A percentile compares a stretch with the other conserved stretches of the same genome.
Conservation (phyloP, 2,113 vertebrate species). For the Peromyscus polionotus region DNA sequence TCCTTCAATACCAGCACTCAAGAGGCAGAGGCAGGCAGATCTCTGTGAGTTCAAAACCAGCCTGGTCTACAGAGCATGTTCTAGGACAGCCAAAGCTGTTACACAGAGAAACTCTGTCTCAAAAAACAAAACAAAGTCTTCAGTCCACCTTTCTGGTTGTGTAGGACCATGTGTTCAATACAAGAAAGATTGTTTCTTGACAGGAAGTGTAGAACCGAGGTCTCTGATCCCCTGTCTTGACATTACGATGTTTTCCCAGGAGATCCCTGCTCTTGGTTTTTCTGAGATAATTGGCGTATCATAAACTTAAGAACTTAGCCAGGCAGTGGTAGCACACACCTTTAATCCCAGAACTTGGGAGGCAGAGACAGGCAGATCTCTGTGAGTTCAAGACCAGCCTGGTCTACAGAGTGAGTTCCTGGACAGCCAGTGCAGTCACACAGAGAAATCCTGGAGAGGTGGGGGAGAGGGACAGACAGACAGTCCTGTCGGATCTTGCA, state of each 20-base stretch:
- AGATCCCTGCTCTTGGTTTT: background rate
- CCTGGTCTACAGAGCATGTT: background rate
- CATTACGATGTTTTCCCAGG: background rate
- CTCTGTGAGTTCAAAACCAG: background rate
- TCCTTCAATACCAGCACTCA: background rate
- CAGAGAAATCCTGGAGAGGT: background rate
- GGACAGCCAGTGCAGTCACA: background rate
- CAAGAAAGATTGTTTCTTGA: background rate
- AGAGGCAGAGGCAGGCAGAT: background rate
- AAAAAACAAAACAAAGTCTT: background rate
- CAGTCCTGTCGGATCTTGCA: background rate
- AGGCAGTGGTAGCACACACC: background rate
- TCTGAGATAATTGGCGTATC: constrained; percentile 29
- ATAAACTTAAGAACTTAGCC: background rate
- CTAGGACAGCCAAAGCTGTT: background rate
- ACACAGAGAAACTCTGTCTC: background rate
- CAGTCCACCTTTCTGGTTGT: background rate
- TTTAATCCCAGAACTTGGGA: background rate
- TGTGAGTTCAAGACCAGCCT: background rate
- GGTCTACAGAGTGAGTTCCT: background rate
- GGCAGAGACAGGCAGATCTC: background rate
- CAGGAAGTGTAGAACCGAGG: background rate
- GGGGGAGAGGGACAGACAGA: background rate
- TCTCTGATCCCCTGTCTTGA: background rate
- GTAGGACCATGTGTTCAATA: background rate